A percentile compares a stretch with the other conserved stretches of the same genome.
Conservation (phyloP, 2,888 invertebrate genomes). For the Nymphalis polychloros region DNA sequence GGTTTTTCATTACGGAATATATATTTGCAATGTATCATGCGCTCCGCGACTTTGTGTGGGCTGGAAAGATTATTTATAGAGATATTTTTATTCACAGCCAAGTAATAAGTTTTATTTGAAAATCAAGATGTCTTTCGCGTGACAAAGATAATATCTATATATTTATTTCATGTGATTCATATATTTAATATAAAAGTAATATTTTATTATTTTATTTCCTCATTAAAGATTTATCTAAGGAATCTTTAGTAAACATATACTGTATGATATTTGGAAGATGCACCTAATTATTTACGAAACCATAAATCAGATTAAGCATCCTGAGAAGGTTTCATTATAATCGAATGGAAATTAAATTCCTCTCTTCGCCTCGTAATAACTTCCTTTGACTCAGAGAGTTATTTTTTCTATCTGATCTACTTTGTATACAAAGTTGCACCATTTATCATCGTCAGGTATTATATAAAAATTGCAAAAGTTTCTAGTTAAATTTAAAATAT, state of each 20-base stretch:
- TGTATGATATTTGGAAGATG: not conserved
- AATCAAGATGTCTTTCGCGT: too few species aligned
- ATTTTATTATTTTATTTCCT: too few species aligned
- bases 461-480: not conserved
- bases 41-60: not conserved
- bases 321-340: constrained; percentile 33
- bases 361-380: constrained; percentile 29
- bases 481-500: not conserved
- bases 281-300: not conserved
- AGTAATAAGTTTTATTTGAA: too few species aligned
- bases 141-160: too few species aligned
- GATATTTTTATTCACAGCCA: not conserved
- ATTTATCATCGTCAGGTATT: constrained; percentile 1
- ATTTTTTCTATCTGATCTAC: constrained; percentile 9
- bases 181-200: too few species aligned
- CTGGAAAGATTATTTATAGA: not conserved
- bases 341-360: constrained; percentile 37
- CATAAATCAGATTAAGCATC: constrained; percentile 14
- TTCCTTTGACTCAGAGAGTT: constrained; percentile 27
- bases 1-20: not conserved
- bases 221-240: too few species aligned
- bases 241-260: too few species aligned
- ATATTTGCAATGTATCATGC: not conserved
- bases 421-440: constrained; percentile 5
- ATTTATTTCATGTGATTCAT: too few species aligned